These are phyloP conservation scores for Cephalophus harveyi DNA, from an alignment of 2,113 vertebrate species.

Conservation along the genomic window DNA sequence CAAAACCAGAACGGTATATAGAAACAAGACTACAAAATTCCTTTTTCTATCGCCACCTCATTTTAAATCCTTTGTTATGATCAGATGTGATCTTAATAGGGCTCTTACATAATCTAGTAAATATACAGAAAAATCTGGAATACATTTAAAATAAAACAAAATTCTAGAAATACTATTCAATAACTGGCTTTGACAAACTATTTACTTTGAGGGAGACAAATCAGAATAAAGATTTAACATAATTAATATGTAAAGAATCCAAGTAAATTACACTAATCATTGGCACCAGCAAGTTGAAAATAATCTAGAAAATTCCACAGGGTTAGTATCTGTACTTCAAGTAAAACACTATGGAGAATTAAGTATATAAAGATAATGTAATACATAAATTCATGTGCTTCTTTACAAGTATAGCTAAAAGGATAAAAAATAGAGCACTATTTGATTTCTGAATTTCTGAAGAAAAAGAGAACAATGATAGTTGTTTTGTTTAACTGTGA, in stretches of 20 bases:
- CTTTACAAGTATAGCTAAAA: neutral
- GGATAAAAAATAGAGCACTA: neutral
- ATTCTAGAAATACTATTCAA: neutral
- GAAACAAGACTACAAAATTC: neutral
- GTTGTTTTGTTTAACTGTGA: neutral
- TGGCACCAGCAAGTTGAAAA: neutral
- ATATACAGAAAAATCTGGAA: neutral
- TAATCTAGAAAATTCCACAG: slow-evolving; percentile 22
- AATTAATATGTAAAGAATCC: neutral
- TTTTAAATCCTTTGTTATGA: slow-evolving; percentile 17
- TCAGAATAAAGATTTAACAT: slow-evolving; percentile 23
- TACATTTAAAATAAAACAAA: slow-evolving; percentile 22
- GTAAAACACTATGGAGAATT: neutral
- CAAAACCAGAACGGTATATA: neutral
- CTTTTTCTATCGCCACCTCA: neutral
- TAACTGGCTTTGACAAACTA: slow-evolving; percentile 23
- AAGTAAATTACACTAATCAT: neutral
- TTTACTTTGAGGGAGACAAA: neutral
- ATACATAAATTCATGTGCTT: neutral
- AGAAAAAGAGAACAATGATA: neutral
- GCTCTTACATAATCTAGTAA: neutral
- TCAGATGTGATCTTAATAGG: neutral
- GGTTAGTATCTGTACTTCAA: neutral
- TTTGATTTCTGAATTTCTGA: slow-evolving; percentile 10
- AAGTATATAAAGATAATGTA: neutral